Evolutionary conservation across 2,888 invertebrate genomes (phyloP).

Genomic region (Cylindroiulus punctatus): DNA sequence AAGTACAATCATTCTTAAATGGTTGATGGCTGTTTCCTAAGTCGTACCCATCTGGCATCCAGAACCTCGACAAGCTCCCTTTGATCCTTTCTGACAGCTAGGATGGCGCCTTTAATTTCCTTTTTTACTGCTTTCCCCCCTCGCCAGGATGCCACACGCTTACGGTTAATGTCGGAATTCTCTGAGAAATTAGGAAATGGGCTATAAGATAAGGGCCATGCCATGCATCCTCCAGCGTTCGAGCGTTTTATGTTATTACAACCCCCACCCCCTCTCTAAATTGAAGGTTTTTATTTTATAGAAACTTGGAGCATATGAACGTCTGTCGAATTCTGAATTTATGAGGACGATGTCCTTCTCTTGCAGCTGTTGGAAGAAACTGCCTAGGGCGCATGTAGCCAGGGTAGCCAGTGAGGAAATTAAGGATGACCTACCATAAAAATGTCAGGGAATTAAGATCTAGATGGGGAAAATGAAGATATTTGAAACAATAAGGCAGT

Average conservation of each 20-base stretch:
- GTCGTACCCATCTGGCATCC: constrained; percentile 1
- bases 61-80: not conserved
- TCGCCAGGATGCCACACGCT: not conserved
- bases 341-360: not conserved
- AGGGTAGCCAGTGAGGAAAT: no score
- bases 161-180: constrained; percentile 5
- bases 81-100: not conserved
- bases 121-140: constrained; percentile 1
- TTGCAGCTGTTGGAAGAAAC: no score
- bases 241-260: not conserved
- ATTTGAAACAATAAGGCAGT: no score
- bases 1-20: not conserved
- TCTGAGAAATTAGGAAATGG: not conserved
- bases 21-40: not conserved
- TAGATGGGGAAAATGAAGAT: no score
- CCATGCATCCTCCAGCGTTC: not conserved
- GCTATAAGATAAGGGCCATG: not conserved
- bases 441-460: no score
- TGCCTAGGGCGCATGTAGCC: no score
- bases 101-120: not conserved
- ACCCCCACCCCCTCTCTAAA: not conserved
- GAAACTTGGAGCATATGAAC: not conserved
- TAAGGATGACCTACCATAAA: no score
- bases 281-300: not conserved
- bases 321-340: not conserved